phyloP scores from a whole-genome alignment of 2,113 vertebrate species.

The Elachura formosa region DNA sequence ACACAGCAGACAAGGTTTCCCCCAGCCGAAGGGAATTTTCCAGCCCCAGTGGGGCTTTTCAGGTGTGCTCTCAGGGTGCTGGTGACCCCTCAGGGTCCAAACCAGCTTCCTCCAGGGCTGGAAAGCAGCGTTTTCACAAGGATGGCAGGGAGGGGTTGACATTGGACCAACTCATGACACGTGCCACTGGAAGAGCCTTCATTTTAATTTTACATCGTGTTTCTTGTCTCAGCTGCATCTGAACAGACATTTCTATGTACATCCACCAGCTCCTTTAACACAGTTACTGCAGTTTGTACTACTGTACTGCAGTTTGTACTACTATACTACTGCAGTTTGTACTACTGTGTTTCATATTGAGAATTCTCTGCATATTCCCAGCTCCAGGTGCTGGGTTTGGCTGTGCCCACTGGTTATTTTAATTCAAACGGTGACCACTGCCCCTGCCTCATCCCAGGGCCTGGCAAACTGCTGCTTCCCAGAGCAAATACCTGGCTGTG shows the following conservation, averaged over 20 bases:
- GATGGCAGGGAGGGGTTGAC: neutral
- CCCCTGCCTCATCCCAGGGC: neutral
- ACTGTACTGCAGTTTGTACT: too few species aligned
- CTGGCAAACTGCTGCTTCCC: neutral
- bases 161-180: rapidly evolving
- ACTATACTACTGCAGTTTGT: too few species aligned
- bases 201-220: neutral
- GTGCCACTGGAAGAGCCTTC: neutral
- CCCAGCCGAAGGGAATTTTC: neutral
- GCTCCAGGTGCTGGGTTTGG: neutral
- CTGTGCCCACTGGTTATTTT: neutral
- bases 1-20: rapidly evolving
- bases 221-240: too few species aligned
- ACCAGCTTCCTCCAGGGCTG: rapidly evolving
- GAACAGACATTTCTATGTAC: neutral
- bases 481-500: neutral
- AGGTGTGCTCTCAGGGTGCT: too few species aligned
- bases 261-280: neutral
- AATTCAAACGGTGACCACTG: neutral
- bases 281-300: neutral
- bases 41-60: neutral
- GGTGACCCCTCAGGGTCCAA: neutral
- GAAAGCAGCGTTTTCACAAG: neutral
- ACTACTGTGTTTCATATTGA: rapidly evolving
- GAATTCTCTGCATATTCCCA: neutral